These are phyloP conservation scores for Solenopsis fugax DNA, from an alignment of 1,140 invertebrate species.

Conservation along the genomic window DNA sequence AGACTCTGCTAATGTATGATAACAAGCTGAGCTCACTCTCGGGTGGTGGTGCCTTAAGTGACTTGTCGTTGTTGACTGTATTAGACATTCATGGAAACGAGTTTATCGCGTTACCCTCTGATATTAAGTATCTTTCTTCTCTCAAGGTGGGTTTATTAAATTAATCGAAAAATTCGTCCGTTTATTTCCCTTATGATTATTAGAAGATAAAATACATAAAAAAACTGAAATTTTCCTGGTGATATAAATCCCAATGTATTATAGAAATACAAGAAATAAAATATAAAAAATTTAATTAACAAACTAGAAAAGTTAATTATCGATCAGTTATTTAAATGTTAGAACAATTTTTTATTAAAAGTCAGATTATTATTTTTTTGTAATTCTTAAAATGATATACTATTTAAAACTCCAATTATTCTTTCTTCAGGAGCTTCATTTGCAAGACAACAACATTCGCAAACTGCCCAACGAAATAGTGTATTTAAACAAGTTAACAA, in stretches of 20 bases:
- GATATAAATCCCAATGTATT: not conserved
- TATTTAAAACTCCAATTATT: not conserved
- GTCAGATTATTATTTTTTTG: not conserved
- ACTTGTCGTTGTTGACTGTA: conserved; percentile 90
- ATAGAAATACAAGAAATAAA: not conserved
- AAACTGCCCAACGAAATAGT: conserved; percentile 90
- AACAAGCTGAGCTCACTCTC: conserved; percentile 90
- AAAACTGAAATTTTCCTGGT: not conserved
- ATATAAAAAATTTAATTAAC: not conserved
- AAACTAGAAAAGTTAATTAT: not conserved
- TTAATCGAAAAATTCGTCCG: not conserved
- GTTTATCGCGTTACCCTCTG: conserved; percentile 88
- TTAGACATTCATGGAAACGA: conserved; percentile 92
- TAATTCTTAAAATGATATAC: not conserved
- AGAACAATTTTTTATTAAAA: not conserved
- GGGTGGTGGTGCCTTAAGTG: conserved; percentile 90
- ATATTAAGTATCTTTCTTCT: conserved; percentile 89
- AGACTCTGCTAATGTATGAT: conserved; percentile 89
- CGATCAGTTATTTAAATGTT: not conserved
- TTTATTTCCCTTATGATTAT: not conserved
- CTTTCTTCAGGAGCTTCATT: conserved; percentile 88
- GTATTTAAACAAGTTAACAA: conserved; percentile 88
- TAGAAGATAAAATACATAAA: not conserved
- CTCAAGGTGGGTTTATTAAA: conserved; percentile 86
- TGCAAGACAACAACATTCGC: conserved; percentile 89